Conservation (phyloP, 2,113 vertebrate genomes). For the Lycaon pictus region DNA sequence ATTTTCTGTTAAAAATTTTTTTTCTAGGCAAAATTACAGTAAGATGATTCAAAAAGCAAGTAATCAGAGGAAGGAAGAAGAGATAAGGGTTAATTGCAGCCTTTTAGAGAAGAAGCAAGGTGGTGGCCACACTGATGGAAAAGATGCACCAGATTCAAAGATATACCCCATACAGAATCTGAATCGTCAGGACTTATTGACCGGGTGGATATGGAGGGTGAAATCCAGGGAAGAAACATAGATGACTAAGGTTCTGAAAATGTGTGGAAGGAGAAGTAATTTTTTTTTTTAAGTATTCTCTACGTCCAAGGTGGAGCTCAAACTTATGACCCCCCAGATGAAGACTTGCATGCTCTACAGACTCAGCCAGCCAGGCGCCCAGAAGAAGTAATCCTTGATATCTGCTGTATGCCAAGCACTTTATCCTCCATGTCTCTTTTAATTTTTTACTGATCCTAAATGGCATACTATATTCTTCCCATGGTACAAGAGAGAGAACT, state of each 20-base stretch:
- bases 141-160: neutral
- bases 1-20: neutral
- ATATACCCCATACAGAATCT: neutral
- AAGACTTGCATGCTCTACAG: neutral
- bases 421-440: neutral
- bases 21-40: constrained; percentile 17
- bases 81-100: neutral
- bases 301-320: neutral
- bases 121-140: neutral
- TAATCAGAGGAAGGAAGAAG: neutral
- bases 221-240: neutral
- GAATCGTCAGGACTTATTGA: neutral
- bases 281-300: neutral
- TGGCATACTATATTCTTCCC: neutral
- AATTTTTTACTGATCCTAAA: neutral
- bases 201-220: neutral
- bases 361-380: neutral
- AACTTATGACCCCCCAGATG: neutral
- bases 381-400: neutral
- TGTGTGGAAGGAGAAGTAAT: neutral
- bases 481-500: neutral
- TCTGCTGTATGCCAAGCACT: neutral
- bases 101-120: neutral
- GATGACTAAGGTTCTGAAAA: neutral
- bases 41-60: neutral